phyloP scores from a whole-genome alignment of 2,888 invertebrate genomes.

The Lasioglossum zephyrum region DNA sequence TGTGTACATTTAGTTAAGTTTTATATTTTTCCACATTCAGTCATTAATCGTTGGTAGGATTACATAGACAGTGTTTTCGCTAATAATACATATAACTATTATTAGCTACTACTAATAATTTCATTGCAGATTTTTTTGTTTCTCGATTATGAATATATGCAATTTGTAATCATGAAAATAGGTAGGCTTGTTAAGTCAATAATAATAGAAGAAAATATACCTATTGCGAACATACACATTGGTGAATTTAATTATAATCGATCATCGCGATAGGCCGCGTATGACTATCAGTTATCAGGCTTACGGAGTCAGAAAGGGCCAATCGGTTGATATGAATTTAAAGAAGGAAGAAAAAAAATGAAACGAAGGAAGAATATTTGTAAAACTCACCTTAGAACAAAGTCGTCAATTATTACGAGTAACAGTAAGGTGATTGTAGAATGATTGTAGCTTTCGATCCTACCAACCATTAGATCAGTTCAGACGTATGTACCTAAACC shows the following conservation, averaged over 20 bases:
- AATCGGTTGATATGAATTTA: slow-evolving; percentile 52
- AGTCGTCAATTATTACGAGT: slow-evolving; percentile 79
- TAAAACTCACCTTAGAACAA: slow-evolving; percentile 74
- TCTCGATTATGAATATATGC: slow-evolving; percentile 66
- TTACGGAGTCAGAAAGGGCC: slow-evolving; percentile 42
- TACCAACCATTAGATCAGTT: slow-evolving; percentile 70
- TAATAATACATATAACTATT: slow-evolving; percentile 75
- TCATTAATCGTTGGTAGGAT: slow-evolving; percentile 83
- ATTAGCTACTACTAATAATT: slow-evolving; percentile 76
- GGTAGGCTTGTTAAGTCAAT: slow-evolving; percentile 77
- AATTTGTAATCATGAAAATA: slow-evolving; percentile 74
- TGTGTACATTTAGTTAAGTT: slow-evolving; percentile 84
- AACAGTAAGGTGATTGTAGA: slow-evolving; percentile 70
- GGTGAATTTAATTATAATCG: slow-evolving; percentile 65
- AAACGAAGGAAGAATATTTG: slow-evolving; percentile 50
- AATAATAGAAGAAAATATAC: slow-evolving; percentile 72
- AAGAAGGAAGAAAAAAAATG: not conserved
- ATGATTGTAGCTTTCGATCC: slow-evolving; percentile 68
- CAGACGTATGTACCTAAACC: slow-evolving; percentile 64
- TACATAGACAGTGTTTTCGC: slow-evolving; percentile 71
- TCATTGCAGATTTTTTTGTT: slow-evolving; percentile 65
- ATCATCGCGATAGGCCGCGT: slow-evolving; percentile 59
- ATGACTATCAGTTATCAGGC: slow-evolving; percentile 45
- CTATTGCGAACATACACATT: slow-evolving; percentile 69
- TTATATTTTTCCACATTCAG: slow-evolving; percentile 84